Evolutionary conservation across 2,113 vertebrate species (phyloP).

Genomic region (Ranitomeya variabilis): DNA sequence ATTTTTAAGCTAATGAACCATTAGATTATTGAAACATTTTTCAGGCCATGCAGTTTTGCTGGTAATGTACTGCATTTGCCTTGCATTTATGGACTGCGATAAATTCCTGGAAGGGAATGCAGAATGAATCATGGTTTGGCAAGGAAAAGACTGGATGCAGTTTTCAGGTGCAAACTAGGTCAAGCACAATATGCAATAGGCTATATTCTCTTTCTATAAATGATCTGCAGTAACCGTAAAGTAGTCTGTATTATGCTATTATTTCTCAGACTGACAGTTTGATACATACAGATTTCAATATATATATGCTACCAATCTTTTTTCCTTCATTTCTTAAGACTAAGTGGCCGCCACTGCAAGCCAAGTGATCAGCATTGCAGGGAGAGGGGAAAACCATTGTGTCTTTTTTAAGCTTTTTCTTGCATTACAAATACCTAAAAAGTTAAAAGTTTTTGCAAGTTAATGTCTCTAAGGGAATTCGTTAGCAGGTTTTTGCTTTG

Average conservation of each 20-base stretch:
- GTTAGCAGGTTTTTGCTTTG: too few species aligned
- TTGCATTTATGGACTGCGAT: conserved; percentile 19
- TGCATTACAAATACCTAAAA: too few species aligned
- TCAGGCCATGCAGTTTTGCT: conserved; percentile 9
- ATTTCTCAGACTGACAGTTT: conserved; percentile 9
- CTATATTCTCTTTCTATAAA: not conserved
- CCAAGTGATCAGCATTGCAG: too few species aligned
- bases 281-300: not conserved
- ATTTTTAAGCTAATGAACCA: not conserved
- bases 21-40: conserved; percentile 6
- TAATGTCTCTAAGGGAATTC: too few species aligned
- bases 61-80: conserved; percentile 1
- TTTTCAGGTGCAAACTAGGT: conserved; percentile 49
- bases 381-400: too few species aligned
- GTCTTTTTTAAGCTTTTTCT: too few species aligned
- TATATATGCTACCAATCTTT: too few species aligned
- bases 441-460: too few species aligned
- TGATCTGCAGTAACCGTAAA: conserved; percentile 25
- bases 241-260: not conserved
- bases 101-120: conserved; percentile 37
- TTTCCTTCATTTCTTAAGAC: too few species aligned
- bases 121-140: conserved; percentile 49
- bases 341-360: too few species aligned
- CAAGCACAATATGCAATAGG: conserved; percentile 2
- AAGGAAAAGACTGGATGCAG: conserved; percentile 30